These are phyloP conservation scores for Polyommatus icarus DNA, from an alignment of 2,888 invertebrate species.

Conservation along the genomic window DNA sequence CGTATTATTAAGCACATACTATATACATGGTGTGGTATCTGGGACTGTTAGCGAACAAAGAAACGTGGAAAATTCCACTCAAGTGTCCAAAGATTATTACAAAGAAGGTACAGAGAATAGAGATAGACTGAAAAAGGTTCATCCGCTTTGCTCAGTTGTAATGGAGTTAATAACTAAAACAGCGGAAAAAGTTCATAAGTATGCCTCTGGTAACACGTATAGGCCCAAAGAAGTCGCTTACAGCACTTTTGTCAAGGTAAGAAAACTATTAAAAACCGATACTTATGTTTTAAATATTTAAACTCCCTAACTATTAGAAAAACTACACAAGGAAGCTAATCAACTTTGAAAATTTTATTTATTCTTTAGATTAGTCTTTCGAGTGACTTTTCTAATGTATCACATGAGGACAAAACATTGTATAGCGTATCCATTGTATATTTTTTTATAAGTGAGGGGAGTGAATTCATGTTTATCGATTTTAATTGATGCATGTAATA, in stretches of 20 bases:
- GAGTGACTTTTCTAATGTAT: too few relatives aligned
- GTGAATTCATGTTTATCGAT: too few relatives aligned
- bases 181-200: conserved; percentile 61
- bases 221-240: conserved; percentile 78
- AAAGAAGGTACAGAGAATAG: conserved; percentile 46
- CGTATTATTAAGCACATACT: conserved; percentile 78
- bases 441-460: too few relatives aligned
- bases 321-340: too few relatives aligned
- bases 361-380: not conserved
- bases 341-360: not conserved
- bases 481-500: too few relatives aligned
- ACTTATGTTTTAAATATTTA: too few relatives aligned
- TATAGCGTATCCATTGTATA: too few relatives aligned
- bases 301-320: too few relatives aligned
- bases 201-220: conserved; percentile 78
- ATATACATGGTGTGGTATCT: conserved; percentile 69
- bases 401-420: too few relatives aligned
- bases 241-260: conserved; percentile 76
- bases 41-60: conserved; percentile 59
- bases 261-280: conserved; percentile 26
- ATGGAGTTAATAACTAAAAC: conserved; percentile 59
- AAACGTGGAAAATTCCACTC: conserved; percentile 54
- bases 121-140: conserved; percentile 58
- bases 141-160: conserved; percentile 72
- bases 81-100: conserved; percentile 50